Base-by-base conservation (phyloP, 2,797 vertebrate species). In the Pampus argenteus region DNA sequence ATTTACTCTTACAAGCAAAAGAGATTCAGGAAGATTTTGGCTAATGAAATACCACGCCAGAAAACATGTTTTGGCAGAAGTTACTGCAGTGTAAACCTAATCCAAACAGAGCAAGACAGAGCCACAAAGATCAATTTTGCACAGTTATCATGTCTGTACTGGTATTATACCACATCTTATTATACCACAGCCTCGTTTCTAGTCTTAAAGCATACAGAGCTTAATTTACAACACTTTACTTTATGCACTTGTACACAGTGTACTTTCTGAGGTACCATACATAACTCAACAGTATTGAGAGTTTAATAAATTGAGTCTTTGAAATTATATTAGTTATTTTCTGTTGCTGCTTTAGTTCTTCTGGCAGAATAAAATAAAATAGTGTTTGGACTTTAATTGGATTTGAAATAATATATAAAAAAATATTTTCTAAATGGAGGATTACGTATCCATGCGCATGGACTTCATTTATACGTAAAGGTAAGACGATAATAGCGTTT, bases 271-370 rank as follows among this genome's bases (percentile, higher is more conserved):
- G 45, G 45, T 2, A 10, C n/a, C 3, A 14, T 18, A 18, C 23
- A 31, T 18, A 29, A 58, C 29, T 44, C 18, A 20, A 3, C 10
- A 54, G 9, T 47, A n/a, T 23, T 52, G 48, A 47, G 23, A 40
- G 22, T 49, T 50, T 22, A 10, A 44, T 15, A 25, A 55, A 36
- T 6, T 11, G 31, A 64, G 9, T 20, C 65, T 48, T 10, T 49
- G 60, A 63, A 65, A 61, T 2, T 9, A n/a, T n/a, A 2, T 40
- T 51, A 25, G 18, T 29, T 52, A 23, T 54, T 40, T 52, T 9
- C 18, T 45, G 9, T 44, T 5, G 38, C 18, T 61, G 18, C 34
- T 65, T 60, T 11, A 50, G 55, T 65, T 70, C 68, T 48, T 73
- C 72, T 48, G 23, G n/a, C n/a, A n/a, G n/a, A n/a, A n/a, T n/a